Evolutionary conservation across 30 jellyfish, hydroid and myxozoan genomes (phyloP).

Genomic region (Euphysa ruthae): DNA sequence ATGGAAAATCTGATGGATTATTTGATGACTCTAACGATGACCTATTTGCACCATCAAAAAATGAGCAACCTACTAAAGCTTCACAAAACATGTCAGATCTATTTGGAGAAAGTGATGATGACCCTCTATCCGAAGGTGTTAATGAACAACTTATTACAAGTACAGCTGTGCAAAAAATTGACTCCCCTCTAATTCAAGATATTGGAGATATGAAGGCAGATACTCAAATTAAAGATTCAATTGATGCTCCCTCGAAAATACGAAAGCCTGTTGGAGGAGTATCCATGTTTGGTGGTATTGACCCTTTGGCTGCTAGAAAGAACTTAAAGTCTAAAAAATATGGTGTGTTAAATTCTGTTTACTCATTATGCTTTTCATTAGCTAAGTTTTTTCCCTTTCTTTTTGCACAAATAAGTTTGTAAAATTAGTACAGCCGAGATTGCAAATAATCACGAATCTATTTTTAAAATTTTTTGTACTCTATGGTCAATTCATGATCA

Average conservation of each 20-base stretch:
- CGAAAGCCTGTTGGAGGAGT: constrained; percentile 79
- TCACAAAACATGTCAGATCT: background rate
- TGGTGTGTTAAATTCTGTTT: too few relatives aligned
- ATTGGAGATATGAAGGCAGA: background rate
- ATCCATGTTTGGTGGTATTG: constrained; percentile 88
- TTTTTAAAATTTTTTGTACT: too few relatives aligned
- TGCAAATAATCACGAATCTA: too few relatives aligned
- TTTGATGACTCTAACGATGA: constrained; percentile 34
- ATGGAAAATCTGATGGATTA: background rate
- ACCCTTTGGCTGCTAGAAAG: constrained; percentile 81
- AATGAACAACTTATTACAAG: background rate
- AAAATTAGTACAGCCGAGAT: too few relatives aligned
- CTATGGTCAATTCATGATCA: too few relatives aligned
- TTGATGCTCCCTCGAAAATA: constrained; percentile 33
- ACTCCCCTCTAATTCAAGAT: too few relatives aligned
- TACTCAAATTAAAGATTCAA: background rate
- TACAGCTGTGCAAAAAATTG: background rate
- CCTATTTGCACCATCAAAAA: background rate
- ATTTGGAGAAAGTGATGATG: background rate
- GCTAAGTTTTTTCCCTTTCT: too few relatives aligned
- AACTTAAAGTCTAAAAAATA: too few relatives aligned
- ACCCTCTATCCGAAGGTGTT: background rate
- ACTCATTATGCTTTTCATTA: too few relatives aligned
- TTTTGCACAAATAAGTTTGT: too few relatives aligned
- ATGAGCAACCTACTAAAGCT: background rate